Evolutionary conservation across 2,888 invertebrate genomes (phyloP).

Genomic region (Mythimna albipuncta): DNA sequence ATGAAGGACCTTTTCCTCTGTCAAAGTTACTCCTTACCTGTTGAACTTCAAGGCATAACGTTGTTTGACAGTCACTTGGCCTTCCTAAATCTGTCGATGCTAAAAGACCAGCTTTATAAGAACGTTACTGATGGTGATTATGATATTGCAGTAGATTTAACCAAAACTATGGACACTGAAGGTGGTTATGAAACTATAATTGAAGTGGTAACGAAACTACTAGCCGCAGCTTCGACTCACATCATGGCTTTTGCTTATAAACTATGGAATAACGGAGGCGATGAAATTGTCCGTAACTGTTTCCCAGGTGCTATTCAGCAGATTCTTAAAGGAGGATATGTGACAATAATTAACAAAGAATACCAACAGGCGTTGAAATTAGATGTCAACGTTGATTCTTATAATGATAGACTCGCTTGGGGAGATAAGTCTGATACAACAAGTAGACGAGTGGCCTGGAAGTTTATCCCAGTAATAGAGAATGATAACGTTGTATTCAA

Average conservation of each 20-base stretch:
- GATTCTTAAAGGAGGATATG: slow-evolving; percentile 60
- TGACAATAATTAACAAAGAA: slow-evolving; percentile 65
- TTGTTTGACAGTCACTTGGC: slow-evolving; percentile 64
- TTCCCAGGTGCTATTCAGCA: slow-evolving; percentile 66
- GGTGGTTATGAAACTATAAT: slow-evolving; percentile 44
- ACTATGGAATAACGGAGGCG: slow-evolving; percentile 62
- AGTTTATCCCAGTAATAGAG: slow-evolving; percentile 63
- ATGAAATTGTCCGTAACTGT: slow-evolving; percentile 57
- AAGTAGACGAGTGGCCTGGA: slow-evolving; percentile 67
- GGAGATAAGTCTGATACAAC: slow-evolving; percentile 64
- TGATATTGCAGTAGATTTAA: slow-evolving; percentile 64
- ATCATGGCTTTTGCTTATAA: slow-evolving; percentile 65
- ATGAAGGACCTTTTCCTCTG: slow-evolving; percentile 62
- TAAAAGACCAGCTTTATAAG: slow-evolving; percentile 62
- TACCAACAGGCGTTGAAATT: slow-evolving; percentile 65
- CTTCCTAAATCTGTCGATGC: slow-evolving; percentile 63
- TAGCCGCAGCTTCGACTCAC: slow-evolving; percentile 53
- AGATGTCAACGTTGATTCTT: slow-evolving; percentile 26
- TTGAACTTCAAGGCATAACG: slow-evolving; percentile 59
- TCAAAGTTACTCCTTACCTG: slow-evolving; percentile 59
- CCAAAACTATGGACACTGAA: slow-evolving; percentile 56
- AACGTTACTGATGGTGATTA: slow-evolving; percentile 56
- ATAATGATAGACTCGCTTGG: slow-evolving; percentile 52
- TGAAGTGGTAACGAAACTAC: slow-evolving; percentile 60
- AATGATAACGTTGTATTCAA: slow-evolving; percentile 65